Conservation (phyloP, 1,140 invertebrate genomes). For the Pseudomyrmex dendroicus region DNA sequence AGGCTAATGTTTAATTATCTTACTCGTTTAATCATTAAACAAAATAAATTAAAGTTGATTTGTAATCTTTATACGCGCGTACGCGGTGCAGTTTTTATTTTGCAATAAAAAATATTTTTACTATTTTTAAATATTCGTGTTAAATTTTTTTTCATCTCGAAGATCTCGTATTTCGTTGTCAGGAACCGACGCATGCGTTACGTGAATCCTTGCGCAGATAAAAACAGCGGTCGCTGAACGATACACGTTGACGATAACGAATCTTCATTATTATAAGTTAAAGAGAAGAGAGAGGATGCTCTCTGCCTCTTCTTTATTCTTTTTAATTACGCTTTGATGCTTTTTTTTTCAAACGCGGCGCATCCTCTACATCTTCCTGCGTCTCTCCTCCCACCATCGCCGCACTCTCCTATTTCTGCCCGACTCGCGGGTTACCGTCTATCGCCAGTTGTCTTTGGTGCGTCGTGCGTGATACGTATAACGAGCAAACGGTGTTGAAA, state of each 20-base stretch:
- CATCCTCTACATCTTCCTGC: conserved; percentile 18
- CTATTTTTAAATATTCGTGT: too few species aligned
- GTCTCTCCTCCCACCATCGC: conserved; percentile 31
- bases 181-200: too few species aligned
- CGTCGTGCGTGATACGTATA: conserved; percentile 42
- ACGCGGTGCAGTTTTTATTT: too few species aligned
- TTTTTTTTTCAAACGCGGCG: not conserved
- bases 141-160: too few species aligned
- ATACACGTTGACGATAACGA: too few species aligned
- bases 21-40: not conserved
- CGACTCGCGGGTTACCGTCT: conserved; percentile 55
- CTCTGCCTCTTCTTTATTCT: not conserved
- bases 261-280: not conserved
- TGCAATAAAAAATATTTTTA: too few species aligned
- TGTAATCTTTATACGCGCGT: not conserved
- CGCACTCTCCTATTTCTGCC: conserved; percentile 63
- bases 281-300: not conserved
- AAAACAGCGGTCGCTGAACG: too few species aligned
- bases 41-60: not conserved
- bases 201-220: too few species aligned
- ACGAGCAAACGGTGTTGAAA: not conserved
- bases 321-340: not conserved
- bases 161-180: too few species aligned
- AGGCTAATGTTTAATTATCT: not conserved
- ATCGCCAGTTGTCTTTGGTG: conserved; percentile 75